Evolutionary conservation across 2,797 vertebrate species (phyloP).

Genomic region (Anguilla pacifica): DNA sequence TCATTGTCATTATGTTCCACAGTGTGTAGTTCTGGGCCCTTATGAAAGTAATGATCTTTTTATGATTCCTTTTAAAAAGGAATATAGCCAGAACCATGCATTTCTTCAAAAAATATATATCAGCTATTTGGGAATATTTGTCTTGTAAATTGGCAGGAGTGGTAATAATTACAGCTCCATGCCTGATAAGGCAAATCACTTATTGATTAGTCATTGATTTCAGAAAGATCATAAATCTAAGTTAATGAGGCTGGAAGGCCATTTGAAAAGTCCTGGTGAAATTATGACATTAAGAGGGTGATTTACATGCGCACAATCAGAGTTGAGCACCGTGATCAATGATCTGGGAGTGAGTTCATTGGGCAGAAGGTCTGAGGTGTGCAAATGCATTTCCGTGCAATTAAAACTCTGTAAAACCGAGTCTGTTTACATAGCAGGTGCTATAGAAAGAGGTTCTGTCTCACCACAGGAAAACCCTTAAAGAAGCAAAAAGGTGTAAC

Average conservation of each 20-base stretch:
- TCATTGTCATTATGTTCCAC: background rate
- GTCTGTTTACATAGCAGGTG: no score
- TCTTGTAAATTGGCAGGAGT: conserved; percentile 14
- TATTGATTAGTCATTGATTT: conserved; percentile 74
- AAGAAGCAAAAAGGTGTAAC: background rate
- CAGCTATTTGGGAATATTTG: background rate
- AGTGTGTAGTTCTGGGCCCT: background rate
- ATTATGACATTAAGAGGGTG: conserved; percentile 58
- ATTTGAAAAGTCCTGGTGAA: conserved; percentile 55
- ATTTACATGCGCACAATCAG: conserved; percentile 43
- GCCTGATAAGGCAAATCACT: conserved; percentile 51
- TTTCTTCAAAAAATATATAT: background rate
- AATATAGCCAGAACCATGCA: background rate
- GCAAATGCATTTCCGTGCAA: conserved; percentile 51
- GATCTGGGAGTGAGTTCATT: conserved; percentile 49
- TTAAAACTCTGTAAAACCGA: conserved; percentile 35
- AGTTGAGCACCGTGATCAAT: conserved; percentile 54
- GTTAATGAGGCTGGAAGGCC: conserved; percentile 57
- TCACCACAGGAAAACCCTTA: background rate
- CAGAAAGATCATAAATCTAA: conserved; percentile 73
- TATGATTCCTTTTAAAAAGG: background rate
- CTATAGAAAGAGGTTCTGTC: background rate
- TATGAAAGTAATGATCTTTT: background rate
- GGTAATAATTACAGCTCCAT: conserved; percentile 34
- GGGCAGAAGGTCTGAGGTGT: conserved; percentile 48